Percentiles rank a stretch among this genome's conserved stretches.
Conservation (phyloP, 2,113 vertebrate species). For the Telmatochromis bifrenatus region DNA sequence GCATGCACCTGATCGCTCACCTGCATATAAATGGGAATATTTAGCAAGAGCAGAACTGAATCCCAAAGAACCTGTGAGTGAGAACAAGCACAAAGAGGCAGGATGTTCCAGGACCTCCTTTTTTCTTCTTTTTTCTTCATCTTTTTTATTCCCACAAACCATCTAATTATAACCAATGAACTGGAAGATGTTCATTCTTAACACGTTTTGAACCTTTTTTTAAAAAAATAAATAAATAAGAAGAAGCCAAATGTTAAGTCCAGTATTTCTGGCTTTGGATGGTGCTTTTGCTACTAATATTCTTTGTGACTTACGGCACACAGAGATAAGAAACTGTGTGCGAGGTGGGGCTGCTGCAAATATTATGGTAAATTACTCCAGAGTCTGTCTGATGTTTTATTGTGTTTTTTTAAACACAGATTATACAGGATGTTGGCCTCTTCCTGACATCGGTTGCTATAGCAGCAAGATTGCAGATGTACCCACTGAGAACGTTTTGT, state of each 20-base stretch:
- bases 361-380: background rate
- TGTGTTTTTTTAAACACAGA: background rate
- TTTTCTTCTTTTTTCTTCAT: background rate
- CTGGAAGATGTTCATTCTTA: background rate
- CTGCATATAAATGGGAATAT: slow-evolving; percentile 60
- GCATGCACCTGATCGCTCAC: slow-evolving; percentile 45
- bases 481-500: background rate
- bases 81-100: background rate
- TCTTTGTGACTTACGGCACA: background rate
- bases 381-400: background rate
- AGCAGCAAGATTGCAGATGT: slow-evolving; percentile 7
- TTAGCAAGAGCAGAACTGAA: slow-evolving; percentile 21
- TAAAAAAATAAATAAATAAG: background rate
- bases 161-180: background rate
- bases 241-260: background rate
- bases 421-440: background rate
- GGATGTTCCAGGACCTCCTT: background rate
- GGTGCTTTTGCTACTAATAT: background rate
- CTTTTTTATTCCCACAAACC: background rate
- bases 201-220: background rate
- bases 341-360: background rate
- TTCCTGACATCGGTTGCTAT: slow-evolving; percentile 14
- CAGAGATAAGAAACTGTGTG: background rate
- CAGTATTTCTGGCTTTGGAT: background rate
- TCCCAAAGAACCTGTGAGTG: background rate